Percentiles rank a stretch among this genome's conserved stretches.
Conservation (phyloP, 2,888 invertebrate species). For the Drosophila yooni region DNA sequence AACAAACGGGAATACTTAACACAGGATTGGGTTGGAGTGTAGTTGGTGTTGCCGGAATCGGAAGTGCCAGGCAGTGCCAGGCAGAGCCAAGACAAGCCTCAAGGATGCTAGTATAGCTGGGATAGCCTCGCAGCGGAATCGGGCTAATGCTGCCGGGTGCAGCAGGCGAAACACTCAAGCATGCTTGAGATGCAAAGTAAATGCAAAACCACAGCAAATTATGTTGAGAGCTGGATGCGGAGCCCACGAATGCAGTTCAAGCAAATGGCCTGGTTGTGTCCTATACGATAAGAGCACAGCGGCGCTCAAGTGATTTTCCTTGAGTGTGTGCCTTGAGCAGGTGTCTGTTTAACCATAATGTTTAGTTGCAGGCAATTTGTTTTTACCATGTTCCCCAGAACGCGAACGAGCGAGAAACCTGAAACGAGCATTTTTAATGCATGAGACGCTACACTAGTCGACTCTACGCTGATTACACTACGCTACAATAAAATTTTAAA, state of each 20-base stretch:
- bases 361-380: slow-evolving; percentile 80
- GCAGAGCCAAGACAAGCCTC: slow-evolving; percentile 50
- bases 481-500: slow-evolving; percentile 4
- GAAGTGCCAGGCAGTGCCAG: slow-evolving; percentile 62
- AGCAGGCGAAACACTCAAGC: slow-evolving; percentile 60
- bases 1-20: slow-evolving; percentile 50
- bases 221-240: slow-evolving; percentile 64
- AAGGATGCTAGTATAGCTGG: slow-evolving; percentile 25
- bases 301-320: slow-evolving; percentile 73
- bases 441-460: slow-evolving; percentile 10
- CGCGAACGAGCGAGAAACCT: slow-evolving; percentile 21
- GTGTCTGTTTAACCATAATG: slow-evolving; percentile 80
- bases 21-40: slow-evolving; percentile 10
- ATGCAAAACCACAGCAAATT: slow-evolving; percentile 81
- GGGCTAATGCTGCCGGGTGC: slow-evolving; percentile 50
- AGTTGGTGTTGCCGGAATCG: slow-evolving; percentile 59
- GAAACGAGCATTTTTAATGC: slow-evolving; percentile 42
- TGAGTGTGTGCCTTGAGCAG: slow-evolving; percentile 71
- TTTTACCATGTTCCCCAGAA: slow-evolving; percentile 55
- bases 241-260: slow-evolving; percentile 39
- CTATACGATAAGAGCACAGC: slow-evolving; percentile 41
- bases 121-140: slow-evolving; percentile 21
- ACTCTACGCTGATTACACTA: slow-evolving; percentile 29
- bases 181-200: slow-evolving; percentile 76
- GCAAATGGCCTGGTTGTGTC: slow-evolving; percentile 44